Base-by-base conservation (phyloP, 2,888 invertebrate species). In the Cactoblastis cactorum region DNA sequence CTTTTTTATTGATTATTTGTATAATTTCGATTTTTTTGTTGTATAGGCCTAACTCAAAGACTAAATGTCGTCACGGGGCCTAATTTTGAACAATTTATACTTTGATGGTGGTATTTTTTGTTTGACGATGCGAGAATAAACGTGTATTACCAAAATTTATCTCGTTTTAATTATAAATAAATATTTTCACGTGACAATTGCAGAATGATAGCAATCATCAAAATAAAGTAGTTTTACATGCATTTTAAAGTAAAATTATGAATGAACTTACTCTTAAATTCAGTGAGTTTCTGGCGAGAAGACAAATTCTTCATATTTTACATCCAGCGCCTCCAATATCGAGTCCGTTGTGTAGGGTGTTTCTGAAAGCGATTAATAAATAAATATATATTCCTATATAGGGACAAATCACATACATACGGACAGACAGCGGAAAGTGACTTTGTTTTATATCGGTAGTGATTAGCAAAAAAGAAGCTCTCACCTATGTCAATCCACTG, bases 81-180 rank as follows among this genome's bases (percentile, higher is more conserved):
- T 65, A 65, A 51, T 43, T 51, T 56, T 55, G 53, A 51, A 65
- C 54, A 53, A 48, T 51, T 51, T 54, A 45, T 60, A 52, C 54
- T 53, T 57, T 55, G 62, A 59, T 59, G 55, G 59, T 66, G 57
- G 61, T 61, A 65, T 60, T 69, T 70, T 78, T 73, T 74, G 69
- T 80, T 80, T 78, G 81, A 80, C 70, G 74, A 83, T 80, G 77
- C 82, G 75, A 80, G 72, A 86, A 85, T 87, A 87, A 86, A 88
- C 74, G 68, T 83, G 81, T 86, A 87, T 78, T 78, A 82, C 68
- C 69, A 64, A 75, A 63, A 53, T 48, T 52, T 39, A 35, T 43
- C 57, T 49, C 51, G 37, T 60, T 60, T 63, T 56, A 50, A 18
- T 50, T 43, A 19, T 19, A 12, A 19, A 8, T 8, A 24, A 14